Conservation (phyloP, 2,888 invertebrate species). For the Thysanoteuthis rhombus region DNA sequence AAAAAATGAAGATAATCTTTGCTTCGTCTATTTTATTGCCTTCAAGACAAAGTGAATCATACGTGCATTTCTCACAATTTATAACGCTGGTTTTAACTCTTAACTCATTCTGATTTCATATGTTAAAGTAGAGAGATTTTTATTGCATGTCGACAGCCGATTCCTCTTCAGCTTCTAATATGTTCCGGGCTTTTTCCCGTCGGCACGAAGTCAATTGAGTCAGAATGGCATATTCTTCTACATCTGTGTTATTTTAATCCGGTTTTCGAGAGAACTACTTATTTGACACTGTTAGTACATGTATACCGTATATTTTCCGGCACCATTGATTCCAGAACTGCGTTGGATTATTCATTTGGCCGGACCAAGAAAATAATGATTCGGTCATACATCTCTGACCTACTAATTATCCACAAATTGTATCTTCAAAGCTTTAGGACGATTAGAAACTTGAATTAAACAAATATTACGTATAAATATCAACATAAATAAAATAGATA, state of each 20-base stretch:
- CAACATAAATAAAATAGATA: too few relatives aligned
- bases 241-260: neutral
- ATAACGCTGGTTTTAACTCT: neutral
- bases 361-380: too few relatives aligned
- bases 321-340: too few relatives aligned
- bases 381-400: too few relatives aligned
- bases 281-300: neutral
- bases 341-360: too few relatives aligned
- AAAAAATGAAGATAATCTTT: neutral
- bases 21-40: neutral
- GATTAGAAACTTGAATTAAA: too few relatives aligned
- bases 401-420: too few relatives aligned
- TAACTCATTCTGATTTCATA: neutral
- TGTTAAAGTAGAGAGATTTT: neutral
- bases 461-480: too few relatives aligned
- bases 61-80: neutral
- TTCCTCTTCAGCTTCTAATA: neutral
- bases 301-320: too few relatives aligned
- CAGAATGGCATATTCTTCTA: neutral
- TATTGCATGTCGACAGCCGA: neutral
- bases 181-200: neutral
- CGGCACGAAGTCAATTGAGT: neutral
- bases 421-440: too few relatives aligned
- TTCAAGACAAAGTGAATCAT: neutral
- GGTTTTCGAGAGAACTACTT: neutral